A percentile compares a stretch with the other conserved stretches of the same genome.
Conservation (phyloP, 2,888 invertebrate genomes). For the Tipula helvola region DNA sequence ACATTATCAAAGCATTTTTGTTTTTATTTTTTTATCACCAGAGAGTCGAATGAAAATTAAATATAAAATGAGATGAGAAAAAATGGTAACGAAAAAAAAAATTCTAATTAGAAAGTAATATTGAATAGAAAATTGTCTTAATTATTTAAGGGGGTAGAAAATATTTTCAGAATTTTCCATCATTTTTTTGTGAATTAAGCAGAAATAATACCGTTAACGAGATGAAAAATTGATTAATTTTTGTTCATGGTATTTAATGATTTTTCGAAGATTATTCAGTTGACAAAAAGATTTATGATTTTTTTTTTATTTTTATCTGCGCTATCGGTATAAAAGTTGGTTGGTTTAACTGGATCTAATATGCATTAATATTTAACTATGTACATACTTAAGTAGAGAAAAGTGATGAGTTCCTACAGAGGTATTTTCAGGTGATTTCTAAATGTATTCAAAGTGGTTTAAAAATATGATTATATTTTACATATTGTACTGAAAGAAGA, state of each 20-base stretch:
- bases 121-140: not conserved
- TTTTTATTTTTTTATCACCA: not conserved
- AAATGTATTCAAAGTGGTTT: not conserved
- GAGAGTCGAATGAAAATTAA: not conserved
- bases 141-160: not conserved
- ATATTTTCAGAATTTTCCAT: not conserved
- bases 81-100: not conserved
- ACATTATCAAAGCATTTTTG: not conserved
- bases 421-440: not conserved
- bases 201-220: not conserved
- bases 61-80: not conserved
- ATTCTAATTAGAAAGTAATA: not conserved
- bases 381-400: not conserved
- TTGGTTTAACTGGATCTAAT: not conserved
- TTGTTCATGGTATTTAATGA: not conserved
- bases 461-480: not conserved
- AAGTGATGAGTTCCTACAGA: not conserved
- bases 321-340: not conserved
- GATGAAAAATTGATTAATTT: not conserved
- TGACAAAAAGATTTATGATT: not conserved
- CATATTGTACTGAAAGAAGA: not conserved
- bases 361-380: not conserved
- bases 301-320: not conserved
- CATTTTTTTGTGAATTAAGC: not conserved
- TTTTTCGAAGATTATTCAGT: not conserved